Evolutionary conservation across 1,140 invertebrate genomes (phyloP).

Genomic region (Penaeus vannamei): DNA sequence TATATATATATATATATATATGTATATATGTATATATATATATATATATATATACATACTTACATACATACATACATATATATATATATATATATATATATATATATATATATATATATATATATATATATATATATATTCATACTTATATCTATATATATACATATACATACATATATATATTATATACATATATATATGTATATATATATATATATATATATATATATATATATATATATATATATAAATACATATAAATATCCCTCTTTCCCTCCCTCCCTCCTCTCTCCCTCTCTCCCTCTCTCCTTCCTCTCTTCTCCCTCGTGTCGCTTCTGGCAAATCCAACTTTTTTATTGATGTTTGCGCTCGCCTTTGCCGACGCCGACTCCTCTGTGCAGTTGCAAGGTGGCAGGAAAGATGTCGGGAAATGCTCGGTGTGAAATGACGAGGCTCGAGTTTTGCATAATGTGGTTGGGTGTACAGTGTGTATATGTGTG

Average conservation of each 20-base stretch:
- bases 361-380: background rate
- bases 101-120: too few relatives aligned
- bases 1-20: constrained; percentile 4
- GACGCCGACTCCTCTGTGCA: background rate
- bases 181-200: too few relatives aligned
- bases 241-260: background rate
- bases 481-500: too few relatives aligned
- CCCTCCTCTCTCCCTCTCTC: constrained; percentile 19
- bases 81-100: too few relatives aligned
- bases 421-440: too few relatives aligned
- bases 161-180: too few relatives aligned
- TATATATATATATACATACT: background rate
- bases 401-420: constrained; percentile 3
- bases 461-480: too few relatives aligned
- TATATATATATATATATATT: too few relatives aligned
- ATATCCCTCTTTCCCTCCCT: constrained; percentile 7
- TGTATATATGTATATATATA: background rate
- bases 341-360: too few relatives aligned
- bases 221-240: background rate
- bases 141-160: too few relatives aligned
- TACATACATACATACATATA: background rate
- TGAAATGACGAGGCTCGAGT: background rate
- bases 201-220: too few relatives aligned
- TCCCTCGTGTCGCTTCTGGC: too few relatives aligned
- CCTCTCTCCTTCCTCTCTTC: background rate